Evolutionary conservation across 2,888 invertebrate species (phyloP).

Genomic region (Germaria angustata): DNA sequence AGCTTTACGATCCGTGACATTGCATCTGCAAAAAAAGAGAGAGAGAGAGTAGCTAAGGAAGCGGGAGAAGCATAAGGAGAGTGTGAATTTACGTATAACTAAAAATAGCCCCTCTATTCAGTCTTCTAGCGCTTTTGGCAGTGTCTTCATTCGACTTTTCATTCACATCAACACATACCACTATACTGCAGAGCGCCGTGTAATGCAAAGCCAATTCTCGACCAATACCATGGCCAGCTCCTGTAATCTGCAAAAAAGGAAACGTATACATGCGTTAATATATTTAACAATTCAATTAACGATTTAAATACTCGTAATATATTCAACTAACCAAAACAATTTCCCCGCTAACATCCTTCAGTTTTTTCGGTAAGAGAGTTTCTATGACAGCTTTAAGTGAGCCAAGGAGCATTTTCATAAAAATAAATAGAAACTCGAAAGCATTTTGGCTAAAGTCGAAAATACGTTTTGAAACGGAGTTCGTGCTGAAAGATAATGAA

Average conservation of each 20-base stretch:
- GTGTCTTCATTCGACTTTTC: conserved; percentile 86
- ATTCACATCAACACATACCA: conserved; percentile 90
- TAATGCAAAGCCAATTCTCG: conserved; percentile 88
- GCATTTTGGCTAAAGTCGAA: conserved; percentile 74
- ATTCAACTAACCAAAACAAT: conserved; percentile 87
- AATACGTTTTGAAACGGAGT: conserved; percentile 74
- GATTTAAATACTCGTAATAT: no score
- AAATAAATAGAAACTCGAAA: conserved; percentile 74
- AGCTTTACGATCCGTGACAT: conserved; percentile 86
- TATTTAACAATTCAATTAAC: no score
- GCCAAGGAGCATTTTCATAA: conserved; percentile 72
- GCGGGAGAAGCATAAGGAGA: neutral
- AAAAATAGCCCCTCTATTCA: conserved; percentile 77
- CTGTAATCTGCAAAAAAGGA: conserved; percentile 85
- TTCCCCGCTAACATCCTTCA: conserved; percentile 87
- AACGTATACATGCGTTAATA: neutral
- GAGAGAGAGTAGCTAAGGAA: neutral
- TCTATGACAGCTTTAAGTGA: conserved; percentile 69
- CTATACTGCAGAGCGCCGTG: conserved; percentile 85
- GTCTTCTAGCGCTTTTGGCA: conserved; percentile 81
- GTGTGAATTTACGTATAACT: conserved; percentile 79
- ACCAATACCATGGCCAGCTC: conserved; percentile 92
- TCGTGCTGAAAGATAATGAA: conserved; percentile 71
- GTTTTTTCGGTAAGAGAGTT: conserved; percentile 77
- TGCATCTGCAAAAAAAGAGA: conserved; percentile 83